Base-by-base conservation (phyloP, 2,888 invertebrate species). In the Sarcophaga subvicina region DNA sequence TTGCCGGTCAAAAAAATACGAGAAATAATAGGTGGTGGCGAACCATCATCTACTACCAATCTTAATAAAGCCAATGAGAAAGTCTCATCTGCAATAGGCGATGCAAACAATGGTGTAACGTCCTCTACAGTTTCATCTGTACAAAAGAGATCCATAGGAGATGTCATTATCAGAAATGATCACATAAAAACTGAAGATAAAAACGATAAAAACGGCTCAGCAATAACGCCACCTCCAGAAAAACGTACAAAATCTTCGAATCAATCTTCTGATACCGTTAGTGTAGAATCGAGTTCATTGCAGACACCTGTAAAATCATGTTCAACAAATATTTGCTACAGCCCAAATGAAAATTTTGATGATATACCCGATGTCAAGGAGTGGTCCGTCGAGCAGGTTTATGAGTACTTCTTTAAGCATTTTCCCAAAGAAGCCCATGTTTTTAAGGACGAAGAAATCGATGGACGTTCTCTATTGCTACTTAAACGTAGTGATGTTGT, bases 401-500 rank as follows among this genome's bases (percentile, higher is more conserved):
- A 96, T 91, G 95, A 95, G 78, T 98, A 97, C 93, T 96, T 98
- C 91, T 20, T 37, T 60, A 78, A 81, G 71, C 79, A 81, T 62
- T 87, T 87, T 25, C 86, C 83, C 2, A 95, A 96, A 80, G 97
- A 97, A 91, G 98, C 98, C 0, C 95, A 95, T 81, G 95, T 97
- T 54, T 97, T 99, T 89, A 95, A 95, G 91, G 96, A 97, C 88
- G 97, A 98, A 95, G 98, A 98, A 92, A 98, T 99, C 88, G 99
- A 99, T 94, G 99, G 99, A 0, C 96, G 96, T 90, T 97, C 98
- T 0, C 93, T 99, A 79, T 94, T 98, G 85, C 95, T 99, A 90
- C 95, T 99, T 93, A 96, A 96, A 90, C 95, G 98, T 88, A 95
- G 96, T 62, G 98, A 98, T 91, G 97, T 99, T 37, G 94, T 98